Evolutionary conservation across 2,888 invertebrate species (phyloP), one percentile per base, ranked within the genome.

Genomic region (Crematogaster levior): DNA sequence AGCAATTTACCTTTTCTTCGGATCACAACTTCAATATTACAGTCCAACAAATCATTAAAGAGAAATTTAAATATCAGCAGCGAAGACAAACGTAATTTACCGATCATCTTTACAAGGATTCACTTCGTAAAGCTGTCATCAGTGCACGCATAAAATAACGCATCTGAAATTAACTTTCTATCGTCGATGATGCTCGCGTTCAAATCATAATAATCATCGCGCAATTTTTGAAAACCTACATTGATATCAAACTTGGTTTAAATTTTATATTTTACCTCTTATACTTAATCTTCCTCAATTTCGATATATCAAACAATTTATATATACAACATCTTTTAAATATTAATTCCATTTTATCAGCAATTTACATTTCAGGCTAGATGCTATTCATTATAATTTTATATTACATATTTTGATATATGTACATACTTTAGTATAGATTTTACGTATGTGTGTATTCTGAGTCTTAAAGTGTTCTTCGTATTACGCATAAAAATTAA

Each of bases 1-100:
- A 91, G 85, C 88, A 90, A 81, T 87, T 83, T 79, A 86, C 74
- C 91, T 91, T 89, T 43, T 86, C 88, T 90, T 93, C 88, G 92
- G 89, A 83, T n/a, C 85, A 86, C 27, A 81, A 86, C 84, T 81
- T 85, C 75, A 24, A 21, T 63, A 68, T 30, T 53, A 70, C 5
- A 70, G 56, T 24, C 18, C 84, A 86, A 85, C 85, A 87, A 86
- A 86, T 87, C 85, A 81, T 91, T 88, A 86, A 89, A 90, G 91
- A 89, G 91, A 92, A 92, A 91, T 88, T 91, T 87, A 40, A 82
- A 65, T 65, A 74, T 70, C 73, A 56, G 68, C 53, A 53, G 34
- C 48, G n/a, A 27, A 48, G 56, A 75, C 56, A 56, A 53, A 66
- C 43, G 56, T 81, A 80, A 46, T 53, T 53, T 46, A 61, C 68